A percentile compares a stretch with the other conserved stretches of the same genome.
Evolutionary conservation across 2,888 invertebrate species (phyloP).

Genomic region (Lampropteryx suffumata): DNA sequence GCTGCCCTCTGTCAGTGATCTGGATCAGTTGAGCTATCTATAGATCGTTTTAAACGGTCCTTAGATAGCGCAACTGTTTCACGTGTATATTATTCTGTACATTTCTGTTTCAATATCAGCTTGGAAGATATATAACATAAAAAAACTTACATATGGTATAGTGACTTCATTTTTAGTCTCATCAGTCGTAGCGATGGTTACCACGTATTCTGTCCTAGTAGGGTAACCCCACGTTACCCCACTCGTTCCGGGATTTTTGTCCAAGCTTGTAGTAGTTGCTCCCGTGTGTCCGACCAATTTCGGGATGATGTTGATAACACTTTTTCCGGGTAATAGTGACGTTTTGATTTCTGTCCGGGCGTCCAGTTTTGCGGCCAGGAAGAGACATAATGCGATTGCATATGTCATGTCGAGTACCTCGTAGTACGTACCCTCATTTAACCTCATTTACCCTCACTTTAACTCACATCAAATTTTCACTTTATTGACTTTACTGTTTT

Average conservation of each 20-base stretch:
- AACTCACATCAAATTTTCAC: background rate
- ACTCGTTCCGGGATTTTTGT: background rate
- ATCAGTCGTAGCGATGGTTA: background rate
- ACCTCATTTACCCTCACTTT: too few relatives aligned
- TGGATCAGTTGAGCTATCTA: too few relatives aligned
- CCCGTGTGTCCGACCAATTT: slow-evolving; percentile 42
- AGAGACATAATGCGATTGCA: slow-evolving; percentile 45
- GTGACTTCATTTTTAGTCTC: background rate
- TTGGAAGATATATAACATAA: too few relatives aligned
- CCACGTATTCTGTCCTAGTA: background rate
- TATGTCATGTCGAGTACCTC: slow-evolving; percentile 47
- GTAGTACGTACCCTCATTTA: too few relatives aligned
- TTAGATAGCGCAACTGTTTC: too few relatives aligned
- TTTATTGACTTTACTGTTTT: too few relatives aligned
- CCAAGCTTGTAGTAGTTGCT: slow-evolving; percentile 13
- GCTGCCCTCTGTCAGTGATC: too few relatives aligned
- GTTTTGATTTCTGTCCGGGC: slow-evolving; percentile 39
- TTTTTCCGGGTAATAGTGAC: slow-evolving; percentile 44
- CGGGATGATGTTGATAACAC: slow-evolving; percentile 49
- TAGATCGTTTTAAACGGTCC: too few relatives aligned
- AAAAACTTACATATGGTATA: slow-evolving; percentile 15
- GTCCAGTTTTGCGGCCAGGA: slow-evolving; percentile 39
- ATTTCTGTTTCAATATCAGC: too few relatives aligned
- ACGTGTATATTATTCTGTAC: too few relatives aligned
- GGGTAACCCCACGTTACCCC: background rate